Base-by-base conservation (phyloP, 1,140 invertebrate species). In the Copidosoma floridanum region DNA sequence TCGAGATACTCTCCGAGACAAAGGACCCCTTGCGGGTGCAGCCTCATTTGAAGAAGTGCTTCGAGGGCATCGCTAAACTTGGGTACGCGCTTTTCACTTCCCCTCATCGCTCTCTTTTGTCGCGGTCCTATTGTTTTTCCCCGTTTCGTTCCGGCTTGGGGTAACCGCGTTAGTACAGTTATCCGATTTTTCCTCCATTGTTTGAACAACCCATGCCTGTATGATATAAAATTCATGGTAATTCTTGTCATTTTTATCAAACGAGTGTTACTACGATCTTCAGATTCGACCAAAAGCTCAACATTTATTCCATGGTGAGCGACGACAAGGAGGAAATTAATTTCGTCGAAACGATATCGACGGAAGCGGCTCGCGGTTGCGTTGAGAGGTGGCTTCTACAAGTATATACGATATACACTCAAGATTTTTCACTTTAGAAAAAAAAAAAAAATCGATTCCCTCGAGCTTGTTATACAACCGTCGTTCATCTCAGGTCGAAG, bases 341-440 rank as follows among this genome's bases (percentile, higher is more conserved):
- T 48, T 85, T 95, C 51, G 79, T 86, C 1, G 82, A 86, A 24
- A 78, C 77, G 12, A 89, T 97, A 14, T 90, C 88, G 11, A 93
- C 93, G 0, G 82, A 82, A 44, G 89, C 90, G 32, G 91, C 93
- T 3, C 83, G 88, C 66, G 93, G 94, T 5, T 90, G 90, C 66
- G 94, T 98, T 0, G 95, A 98, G 78, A 93, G 93, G 77, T 97
- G 95, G 94, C 83, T 97, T 2, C 77, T 94, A 29, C 85, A 90
- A 78, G 83, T 84, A 67, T n/a, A n/a, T n/a, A n/a, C n/a, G n/a
- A n/a, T n/a, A n/a, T n/a, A n/a, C n/a, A n/a, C n/a, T n/a, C n/a
- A n/a, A n/a, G n/a, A n/a, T n/a, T n/a, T n/a, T n/a, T n/a, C n/a
- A n/a, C n/a, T n/a, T n/a, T n/a, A n/a, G n/a, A n/a, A n/a, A n/a